Base-by-base conservation (phyloP, 2,888 invertebrate species). In the Pocota personata region DNA sequence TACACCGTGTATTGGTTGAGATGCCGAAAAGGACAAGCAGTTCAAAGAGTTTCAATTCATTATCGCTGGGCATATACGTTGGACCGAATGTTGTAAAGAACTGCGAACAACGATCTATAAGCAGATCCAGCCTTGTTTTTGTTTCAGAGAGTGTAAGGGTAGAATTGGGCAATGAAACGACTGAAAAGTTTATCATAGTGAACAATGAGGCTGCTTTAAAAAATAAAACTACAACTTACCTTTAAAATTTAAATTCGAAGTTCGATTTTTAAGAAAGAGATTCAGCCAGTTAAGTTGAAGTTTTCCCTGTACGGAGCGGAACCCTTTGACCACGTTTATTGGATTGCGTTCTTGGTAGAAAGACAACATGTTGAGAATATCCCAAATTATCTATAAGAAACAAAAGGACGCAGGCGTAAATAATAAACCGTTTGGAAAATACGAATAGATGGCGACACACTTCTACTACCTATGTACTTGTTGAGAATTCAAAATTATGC, bases 331-430 rank as follows among this genome's bases (percentile, higher is more conserved):
- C 8, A 92, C 89, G 52, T 86, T 87, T n/a, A 88, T 76, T 1
- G 89, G 88, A 77, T 92, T 90, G 24, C 90, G 90, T 37, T 90
- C 90, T 88, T 92, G 92, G 77, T 91, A 91, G 76, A 90, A 92
- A 8, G 91, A 88, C 35, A 92, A 58, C 87, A 91, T 90, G 72
- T 92, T 92, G 2, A 92, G 88, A 32, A 92, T 89, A 43, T 93
- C 92, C 92, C 92, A 93, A 14, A 93, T 88, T 32, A 91, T 88
- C 91, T 93, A n/a, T n/a, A n/a, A n/a, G 52, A 4, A 66, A 40
- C 60, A 12, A 4, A 12, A 40, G 6, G 30, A 55, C 1, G 10
- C 3, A 27, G n/a, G n/a, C n/a, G n/a, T n/a, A n/a, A n/a, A n/a
- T n/a, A n/a, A n/a, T n/a, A n/a, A n/a, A n/a, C n/a, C n/a, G n/a